phyloP scores from a whole-genome alignment of 2,888 invertebrate genomes.

The Dynastes tityus region DNA sequence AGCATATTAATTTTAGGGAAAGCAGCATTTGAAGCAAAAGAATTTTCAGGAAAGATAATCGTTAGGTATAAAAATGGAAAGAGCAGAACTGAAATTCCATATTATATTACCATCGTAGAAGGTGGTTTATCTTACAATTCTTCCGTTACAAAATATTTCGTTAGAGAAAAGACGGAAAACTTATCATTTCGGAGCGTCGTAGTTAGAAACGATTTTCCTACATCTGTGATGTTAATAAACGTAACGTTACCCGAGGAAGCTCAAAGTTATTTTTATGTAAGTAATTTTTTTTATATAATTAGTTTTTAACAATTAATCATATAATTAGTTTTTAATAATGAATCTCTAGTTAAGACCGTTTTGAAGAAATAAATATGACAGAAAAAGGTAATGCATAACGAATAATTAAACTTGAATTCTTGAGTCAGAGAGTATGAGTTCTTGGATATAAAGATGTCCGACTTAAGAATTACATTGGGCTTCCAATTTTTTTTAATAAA shows the following conservation, averaged over 20 bases:
- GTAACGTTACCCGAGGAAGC: slow-evolving; percentile 78
- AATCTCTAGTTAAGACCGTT: too few species aligned
- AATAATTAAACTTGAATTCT: too few species aligned
- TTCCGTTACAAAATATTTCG: slow-evolving; percentile 72
- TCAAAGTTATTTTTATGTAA: slow-evolving; percentile 76
- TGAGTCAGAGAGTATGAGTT: too few species aligned
- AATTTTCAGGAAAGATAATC: slow-evolving; percentile 74
- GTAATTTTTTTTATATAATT: slow-evolving; percentile 24
- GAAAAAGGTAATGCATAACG: too few species aligned
- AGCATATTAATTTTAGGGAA: slow-evolving; percentile 70
- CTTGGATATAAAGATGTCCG: too few species aligned
- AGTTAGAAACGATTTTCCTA: slow-evolving; percentile 82
- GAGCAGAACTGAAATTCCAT: slow-evolving; percentile 76
- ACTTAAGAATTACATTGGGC: too few species aligned
- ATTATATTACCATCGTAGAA: slow-evolving; percentile 75
- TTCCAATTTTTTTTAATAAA: too few species aligned
- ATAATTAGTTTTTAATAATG: too few species aligned
- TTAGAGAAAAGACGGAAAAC: slow-evolving; percentile 71
- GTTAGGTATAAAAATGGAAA: slow-evolving; percentile 72
- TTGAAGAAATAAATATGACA: too few species aligned
- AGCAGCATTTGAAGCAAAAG: slow-evolving; percentile 72
- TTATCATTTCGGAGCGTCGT: slow-evolving; percentile 68
- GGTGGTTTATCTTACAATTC: slow-evolving; percentile 75
- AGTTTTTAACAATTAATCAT: too few species aligned
- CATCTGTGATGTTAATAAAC: slow-evolving; percentile 82